Conservation (phyloP, 1,140 invertebrate species). For the Drosophila sucinea region DNA sequence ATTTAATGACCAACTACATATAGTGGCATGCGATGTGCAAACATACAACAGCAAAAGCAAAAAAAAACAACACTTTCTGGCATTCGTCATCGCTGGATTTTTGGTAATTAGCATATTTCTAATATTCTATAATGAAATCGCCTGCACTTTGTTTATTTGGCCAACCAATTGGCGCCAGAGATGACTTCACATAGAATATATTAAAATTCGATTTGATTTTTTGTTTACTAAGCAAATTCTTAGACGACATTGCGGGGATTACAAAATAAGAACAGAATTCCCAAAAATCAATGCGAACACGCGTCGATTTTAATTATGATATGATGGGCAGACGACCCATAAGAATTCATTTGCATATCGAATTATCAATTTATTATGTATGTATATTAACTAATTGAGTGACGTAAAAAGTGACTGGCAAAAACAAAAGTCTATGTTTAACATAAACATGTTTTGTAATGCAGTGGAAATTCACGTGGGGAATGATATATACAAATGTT, state of each 20-base stretch:
- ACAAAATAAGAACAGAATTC: constrained; percentile 20
- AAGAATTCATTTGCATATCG: constrained; percentile 16
- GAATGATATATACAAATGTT: background rate
- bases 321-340: background rate
- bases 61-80: constrained; percentile 36
- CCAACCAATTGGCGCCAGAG: constrained; percentile 68
- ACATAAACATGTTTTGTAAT: constrained; percentile 13
- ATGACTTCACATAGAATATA: constrained; percentile 54
- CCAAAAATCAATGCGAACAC: constrained; percentile 25
- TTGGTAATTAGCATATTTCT: constrained; percentile 56
- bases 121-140: constrained; percentile 27
- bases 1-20: constrained; percentile 36
- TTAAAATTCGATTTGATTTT: constrained; percentile 5
- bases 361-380: constrained; percentile 4
- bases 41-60: constrained; percentile 13
- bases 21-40: constrained; percentile 43
- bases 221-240: constrained; percentile 59
- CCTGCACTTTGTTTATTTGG: constrained; percentile 68
- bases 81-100: constrained; percentile 61
- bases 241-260: constrained; percentile 45
- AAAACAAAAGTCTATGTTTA: background rate
- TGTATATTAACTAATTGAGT: constrained; percentile 21
- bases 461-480: constrained; percentile 1
- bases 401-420: constrained; percentile 30
- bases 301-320: constrained; percentile 11